Base-by-base conservation (phyloP, 2,888 invertebrate species). In the Caenorhabditis sulstoni region DNA sequence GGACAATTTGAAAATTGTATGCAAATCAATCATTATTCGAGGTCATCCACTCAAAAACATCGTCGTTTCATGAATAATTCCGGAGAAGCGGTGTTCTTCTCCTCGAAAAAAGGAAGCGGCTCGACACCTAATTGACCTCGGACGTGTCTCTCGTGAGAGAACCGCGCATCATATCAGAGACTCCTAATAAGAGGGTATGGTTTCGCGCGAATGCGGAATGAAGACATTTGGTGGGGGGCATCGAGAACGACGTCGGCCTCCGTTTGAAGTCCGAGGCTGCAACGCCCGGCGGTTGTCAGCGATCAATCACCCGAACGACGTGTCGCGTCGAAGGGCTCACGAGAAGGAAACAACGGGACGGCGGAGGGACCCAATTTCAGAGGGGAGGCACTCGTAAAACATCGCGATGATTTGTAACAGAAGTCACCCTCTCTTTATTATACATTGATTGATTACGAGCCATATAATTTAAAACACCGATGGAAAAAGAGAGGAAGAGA, bases 91-190 rank as follows among this genome's bases (percentile, higher is more conserved):
- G 52, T n/a, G 52, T 29, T 29, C 29, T 29, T 29, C 29, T 29
- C 29, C 29, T 29, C 52, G 52, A 14, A 20, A 57, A 41, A 44
- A 22, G 18, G n/a, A 37, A 22, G 12, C 37, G 18, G 35, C 53
- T 70, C 52, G 35, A 53, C 70, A 62, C 70, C 61, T 70, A 70
- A 70, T 70, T 70, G 62, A 70, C 71, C 64, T 55, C 45, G 35
- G 14, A 22, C 29, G 3, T 49, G 18, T 49, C 44, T 29, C 29
- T 29, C 29, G 29, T 7, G 29, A 29, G 37, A 12, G 20, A 14
- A 35, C 0, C 45, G 23, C 35, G 62, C 61, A 71, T 71, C 71
- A 71, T 71, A 71, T 71, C 71, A 71, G 55, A 0, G 20, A 23
- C 39, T 9, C 44, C 45, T 71, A 64, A 71, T 71, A 64, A 71